Evolutionary conservation across 2,888 invertebrate genomes (phyloP).

Genomic region (Rhopalosiphum nymphaeae): DNA sequence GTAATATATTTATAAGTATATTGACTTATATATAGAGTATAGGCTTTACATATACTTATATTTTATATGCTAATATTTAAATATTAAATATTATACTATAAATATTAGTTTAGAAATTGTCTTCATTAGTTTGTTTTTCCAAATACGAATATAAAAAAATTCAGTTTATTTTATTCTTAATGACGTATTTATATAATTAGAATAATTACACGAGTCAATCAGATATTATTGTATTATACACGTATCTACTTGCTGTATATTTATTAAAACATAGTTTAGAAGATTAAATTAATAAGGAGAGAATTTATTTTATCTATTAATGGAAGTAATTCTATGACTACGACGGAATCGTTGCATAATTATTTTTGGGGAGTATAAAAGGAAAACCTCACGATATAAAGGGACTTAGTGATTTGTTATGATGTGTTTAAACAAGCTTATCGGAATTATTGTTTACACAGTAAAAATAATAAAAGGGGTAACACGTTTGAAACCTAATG

Average conservation of each 20-base stretch:
- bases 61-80: too few relatives aligned
- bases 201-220: not conserved
- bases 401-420: constrained; percentile 4
- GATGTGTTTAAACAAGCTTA: constrained; percentile 53
- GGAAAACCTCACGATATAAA: not conserved
- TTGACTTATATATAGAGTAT: too few relatives aligned
- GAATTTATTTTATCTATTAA: not conserved
- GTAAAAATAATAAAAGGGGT: constrained; percentile 52
- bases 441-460: constrained; percentile 59
- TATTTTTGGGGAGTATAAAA: constrained; percentile 4
- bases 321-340: not conserved
- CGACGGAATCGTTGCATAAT: constrained; percentile 41
- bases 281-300: not conserved
- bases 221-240: not conserved
- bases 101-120: not conserved
- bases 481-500: constrained; percentile 21
- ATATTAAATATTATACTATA: too few relatives aligned
- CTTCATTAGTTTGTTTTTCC: not conserved
- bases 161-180: not conserved
- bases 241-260: not conserved
- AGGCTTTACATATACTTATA: too few relatives aligned
- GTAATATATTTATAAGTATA: too few relatives aligned
- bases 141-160: not conserved
- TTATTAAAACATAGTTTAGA: not conserved
- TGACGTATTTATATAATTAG: not conserved